Evolutionary conservation across 2,113 vertebrate genomes (phyloP).

Genomic region (Lampris megalopsis): DNA sequence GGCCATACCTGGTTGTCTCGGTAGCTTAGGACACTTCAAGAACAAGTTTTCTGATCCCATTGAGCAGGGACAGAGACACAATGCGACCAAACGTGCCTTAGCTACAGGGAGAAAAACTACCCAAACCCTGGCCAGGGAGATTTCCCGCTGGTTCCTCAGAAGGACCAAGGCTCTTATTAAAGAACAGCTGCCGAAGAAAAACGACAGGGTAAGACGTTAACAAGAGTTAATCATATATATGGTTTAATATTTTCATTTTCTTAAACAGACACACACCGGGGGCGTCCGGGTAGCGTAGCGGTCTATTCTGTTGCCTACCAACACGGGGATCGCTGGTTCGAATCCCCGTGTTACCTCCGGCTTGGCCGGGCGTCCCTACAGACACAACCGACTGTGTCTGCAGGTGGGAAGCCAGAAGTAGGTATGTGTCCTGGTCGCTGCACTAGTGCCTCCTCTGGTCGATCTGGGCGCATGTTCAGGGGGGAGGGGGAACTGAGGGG

Average conservation of each 20-base stretch:
- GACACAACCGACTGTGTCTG: too few relatives aligned
- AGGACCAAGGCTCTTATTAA: slow-evolving; percentile 92
- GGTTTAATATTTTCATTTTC: background rate
- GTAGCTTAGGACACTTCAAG: slow-evolving; percentile 85
- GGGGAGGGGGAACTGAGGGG: too few relatives aligned
- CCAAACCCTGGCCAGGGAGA: slow-evolving; percentile 83
- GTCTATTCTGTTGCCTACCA: too few relatives aligned
- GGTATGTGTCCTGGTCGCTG: too few relatives aligned
- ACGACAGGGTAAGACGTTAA: slow-evolving; percentile 88
- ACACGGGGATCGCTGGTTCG: too few relatives aligned
- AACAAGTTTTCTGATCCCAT: slow-evolving; percentile 91
- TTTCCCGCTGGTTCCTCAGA: slow-evolving; percentile 89
- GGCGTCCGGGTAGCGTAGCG: too few relatives aligned
- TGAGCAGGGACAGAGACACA: slow-evolving; percentile 93
- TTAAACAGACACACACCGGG: too few relatives aligned
- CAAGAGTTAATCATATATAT: background rate
- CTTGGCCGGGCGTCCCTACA: too few relatives aligned
- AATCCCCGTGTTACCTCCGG: too few relatives aligned
- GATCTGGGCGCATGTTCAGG: too few relatives aligned
- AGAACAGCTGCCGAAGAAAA: slow-evolving; percentile 91
- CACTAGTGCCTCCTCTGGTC: too few relatives aligned
- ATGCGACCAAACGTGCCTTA: slow-evolving; percentile 90
- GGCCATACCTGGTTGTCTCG: slow-evolving; percentile 92
- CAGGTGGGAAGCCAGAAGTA: too few relatives aligned
- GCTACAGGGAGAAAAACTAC: slow-evolving; percentile 90